Base-by-base conservation (phyloP, 2,797 vertebrate genomes). In the Chelon auratus region DNA sequence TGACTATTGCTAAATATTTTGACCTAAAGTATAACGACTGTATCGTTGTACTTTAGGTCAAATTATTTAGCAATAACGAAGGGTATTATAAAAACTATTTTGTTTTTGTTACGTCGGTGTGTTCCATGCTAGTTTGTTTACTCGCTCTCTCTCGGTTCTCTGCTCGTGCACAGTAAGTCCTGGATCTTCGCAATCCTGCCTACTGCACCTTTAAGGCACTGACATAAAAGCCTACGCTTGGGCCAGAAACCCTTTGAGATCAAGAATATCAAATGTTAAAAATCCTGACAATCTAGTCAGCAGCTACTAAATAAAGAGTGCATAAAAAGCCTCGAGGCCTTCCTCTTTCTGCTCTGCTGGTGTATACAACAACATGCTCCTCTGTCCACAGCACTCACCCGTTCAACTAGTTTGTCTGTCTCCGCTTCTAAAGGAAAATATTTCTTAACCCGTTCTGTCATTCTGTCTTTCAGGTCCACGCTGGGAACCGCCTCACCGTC, bases 391-490 rank as follows among this genome's bases (percentile, higher is more conserved):
- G 53, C 36, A 39, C 87, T 84, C 71, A 96, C 96, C 89, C 78
- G 91, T 52, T 95, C 94, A 1, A 94, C 92, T 9, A 95, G 89
- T 83, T 94, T 94, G 40, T 94, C 91, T 0, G 77, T 74, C 12
- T 93, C 90, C 0, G 5, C n/a, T 50, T 92, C 92, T 0, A 58
- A 39, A 26, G 95, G 77, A 61, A 95, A 95, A 58, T 94, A 82
- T 52, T 84, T 93, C 56, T 88, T 91, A 68, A 96, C 72, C 68
- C 85, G 86, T 51, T 94, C 94, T 1, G 92, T 76, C 45, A 95
- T 72, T 42, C 83, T 81, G 18, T 93, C 94, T 75, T 85, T 91
- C 68, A 95, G 70, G 52, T 95, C 91, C 6, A 87, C 77, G 2
- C 82, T 92, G 39, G 89, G 68, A 3, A 64, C 77, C 0, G 55